phyloP scores from a whole-genome alignment of 2,888 invertebrate species.

The Spisula solida region DNA sequence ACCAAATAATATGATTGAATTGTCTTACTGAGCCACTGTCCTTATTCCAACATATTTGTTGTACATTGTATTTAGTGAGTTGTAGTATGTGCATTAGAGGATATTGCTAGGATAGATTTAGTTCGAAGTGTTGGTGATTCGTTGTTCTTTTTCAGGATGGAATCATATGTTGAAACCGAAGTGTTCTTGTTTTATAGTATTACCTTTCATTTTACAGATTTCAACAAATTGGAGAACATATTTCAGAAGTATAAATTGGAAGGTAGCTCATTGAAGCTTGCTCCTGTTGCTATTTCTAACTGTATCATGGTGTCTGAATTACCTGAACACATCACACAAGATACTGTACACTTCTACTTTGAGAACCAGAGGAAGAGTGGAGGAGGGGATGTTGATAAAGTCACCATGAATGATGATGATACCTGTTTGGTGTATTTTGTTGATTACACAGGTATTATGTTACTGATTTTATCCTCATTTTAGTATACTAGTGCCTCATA shows the following conservation, averaged over 20 bases:
- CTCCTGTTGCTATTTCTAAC: slow-evolving; percentile 57
- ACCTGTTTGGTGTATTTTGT: slow-evolving; percentile 54
- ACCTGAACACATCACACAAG: slow-evolving; percentile 46
- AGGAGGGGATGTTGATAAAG: slow-evolving; percentile 56
- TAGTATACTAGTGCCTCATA: too few species aligned
- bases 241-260: slow-evolving; percentile 62
- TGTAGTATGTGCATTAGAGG: too few species aligned
- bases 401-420: slow-evolving; percentile 41
- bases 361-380: slow-evolving; percentile 68
- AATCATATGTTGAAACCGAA: too few species aligned
- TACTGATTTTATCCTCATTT: too few species aligned
- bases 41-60: too few species aligned
- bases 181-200: too few species aligned
- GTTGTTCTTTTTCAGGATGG: too few species aligned
- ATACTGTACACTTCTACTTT: slow-evolving; percentile 71
- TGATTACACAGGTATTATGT: slow-evolving; percentile 52
- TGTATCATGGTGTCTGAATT: slow-evolving; percentile 71
- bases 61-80: too few species aligned
- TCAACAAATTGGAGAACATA: slow-evolving; percentile 11
- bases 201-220: not conserved
- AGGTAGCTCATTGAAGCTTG: slow-evolving; percentile 52
- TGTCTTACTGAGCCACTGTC: too few species aligned
- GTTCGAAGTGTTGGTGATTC: too few species aligned
- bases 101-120: too few species aligned
- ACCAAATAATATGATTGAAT: too few species aligned